Evolutionary conservation across 2,888 invertebrate species (phyloP).

Genomic region (Melolontha melolontha): DNA sequence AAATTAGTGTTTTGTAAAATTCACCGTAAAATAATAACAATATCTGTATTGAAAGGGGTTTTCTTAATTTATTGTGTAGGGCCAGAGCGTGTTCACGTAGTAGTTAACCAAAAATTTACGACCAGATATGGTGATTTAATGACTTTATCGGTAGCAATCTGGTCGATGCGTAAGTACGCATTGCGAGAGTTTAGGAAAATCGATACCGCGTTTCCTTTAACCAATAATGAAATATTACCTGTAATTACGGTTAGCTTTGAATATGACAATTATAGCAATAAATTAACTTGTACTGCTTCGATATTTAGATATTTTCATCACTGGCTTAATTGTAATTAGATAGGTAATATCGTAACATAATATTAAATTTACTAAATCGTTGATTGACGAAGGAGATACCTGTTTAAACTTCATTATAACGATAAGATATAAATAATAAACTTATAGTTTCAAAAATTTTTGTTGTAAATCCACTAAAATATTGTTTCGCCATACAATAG

Average conservation of each 20-base stretch:
- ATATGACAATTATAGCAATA: conserved; percentile 27
- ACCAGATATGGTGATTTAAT: conserved; percentile 16
- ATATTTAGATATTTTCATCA: conserved; percentile 44
- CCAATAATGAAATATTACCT: conserved; percentile 23
- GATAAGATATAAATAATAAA: no score
- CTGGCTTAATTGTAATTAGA: no score
- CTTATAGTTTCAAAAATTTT: no score
- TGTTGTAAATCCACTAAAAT: no score
- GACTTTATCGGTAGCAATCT: conserved; percentile 13
- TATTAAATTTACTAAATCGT: no score
- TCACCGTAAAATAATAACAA: no score
- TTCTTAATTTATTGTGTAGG: conserved; percentile 3
- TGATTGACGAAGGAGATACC: no score
- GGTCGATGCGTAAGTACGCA: conserved; percentile 15
- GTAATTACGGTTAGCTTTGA: conserved; percentile 13
- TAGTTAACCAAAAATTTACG: conserved; percentile 9
- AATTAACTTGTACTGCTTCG: conserved; percentile 48
- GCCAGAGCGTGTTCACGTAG: conserved; percentile 1
- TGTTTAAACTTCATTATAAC: no score
- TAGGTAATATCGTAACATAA: no score
- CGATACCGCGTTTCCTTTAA: conserved; percentile 15
- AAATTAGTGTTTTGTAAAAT: no score
- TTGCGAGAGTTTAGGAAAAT: conserved; percentile 18
- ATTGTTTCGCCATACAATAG: no score
- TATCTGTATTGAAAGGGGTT: no score